A percentile compares a stretch with the other conserved stretches of the same genome.
These are phyloP conservation scores for Aromia moschata DNA, from an alignment of 2,888 invertebrate genomes.

Conservation along the genomic window DNA sequence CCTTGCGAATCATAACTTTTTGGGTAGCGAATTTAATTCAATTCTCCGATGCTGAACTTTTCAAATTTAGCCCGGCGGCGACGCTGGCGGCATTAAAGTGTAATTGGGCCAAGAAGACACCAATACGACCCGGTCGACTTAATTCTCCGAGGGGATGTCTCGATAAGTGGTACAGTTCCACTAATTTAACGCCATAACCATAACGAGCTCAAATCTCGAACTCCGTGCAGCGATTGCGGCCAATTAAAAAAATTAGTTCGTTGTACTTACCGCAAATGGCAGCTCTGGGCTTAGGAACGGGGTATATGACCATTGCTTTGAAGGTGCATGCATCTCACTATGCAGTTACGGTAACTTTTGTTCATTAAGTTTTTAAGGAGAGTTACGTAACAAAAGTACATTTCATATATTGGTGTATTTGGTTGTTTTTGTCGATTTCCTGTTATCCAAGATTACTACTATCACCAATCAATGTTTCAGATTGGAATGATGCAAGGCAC, in stretches of 20 bases:
- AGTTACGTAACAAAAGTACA: too few relatives aligned
- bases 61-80: conserved; percentile 18
- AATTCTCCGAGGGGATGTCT: conserved; percentile 25
- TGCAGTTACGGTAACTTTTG: too few relatives aligned
- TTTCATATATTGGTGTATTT: too few relatives aligned
- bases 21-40: conserved; percentile 24
- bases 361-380: too few relatives aligned
- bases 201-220: conserved; percentile 10
- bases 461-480: too few relatives aligned
- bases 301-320: too few relatives aligned
- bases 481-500: too few relatives aligned
- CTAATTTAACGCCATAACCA: conserved; percentile 16
- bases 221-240: background rate
- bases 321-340: too few relatives aligned
- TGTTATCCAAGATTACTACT: too few relatives aligned
- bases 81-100: conserved; percentile 26
- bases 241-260: conserved; percentile 13
- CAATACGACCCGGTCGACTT: conserved; percentile 26
- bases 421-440: too few relatives aligned
- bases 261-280: too few relatives aligned
- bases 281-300: too few relatives aligned
- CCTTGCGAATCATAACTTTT: conserved; percentile 23
- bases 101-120: conserved; percentile 30
- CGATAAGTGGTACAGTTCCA: conserved; percentile 35
- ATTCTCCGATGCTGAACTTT: conserved; percentile 27